Base-by-base conservation (phyloP, 2,113 vertebrate species). In the Manacus vitellinus region DNA sequence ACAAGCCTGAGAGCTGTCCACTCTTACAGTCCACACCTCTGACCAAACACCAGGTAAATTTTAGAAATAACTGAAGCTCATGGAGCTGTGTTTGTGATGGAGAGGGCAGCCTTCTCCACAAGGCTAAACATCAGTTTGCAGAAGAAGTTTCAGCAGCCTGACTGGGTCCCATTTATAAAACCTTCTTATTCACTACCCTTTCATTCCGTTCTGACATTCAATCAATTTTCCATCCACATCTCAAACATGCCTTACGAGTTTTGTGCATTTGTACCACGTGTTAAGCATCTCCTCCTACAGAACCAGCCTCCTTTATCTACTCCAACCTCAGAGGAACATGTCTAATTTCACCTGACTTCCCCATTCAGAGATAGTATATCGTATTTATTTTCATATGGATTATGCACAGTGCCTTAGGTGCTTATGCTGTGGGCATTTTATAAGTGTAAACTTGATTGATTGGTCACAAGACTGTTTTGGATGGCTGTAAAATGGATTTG, bases 401-500 rank as follows among this genome's bases (percentile, higher is more conserved):
- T 94, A 96, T 78, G 77, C 76, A 43, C 73, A 82, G 66, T 13
- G 91, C 92, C 91, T 88, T 55, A 72, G 86, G 91, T 94, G 86
- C 77, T 79, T 87, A 91, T 54, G 46, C 94, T 85, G 75, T 8
- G 54, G 94, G 84, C 86, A 79, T 89, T 94, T 96, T 65, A 1
- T 81, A 95, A 92, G 94, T 79, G 95, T 89, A 92, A 91, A 96
- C 92, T 85, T 95, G 95, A 97, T 87, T 95, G 96, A 97, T 95
- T 96, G 92, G 95, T 92, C 96, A 96, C 94, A 96, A 96, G 96
- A 96, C 95, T 89, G 76, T 84, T 94, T 87, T 94, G 88, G 95
- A 97, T 52, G 56, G 94, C 95, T 94, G 83, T 94, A 95, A 97
- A 97, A 97, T 96, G 94, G 95, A 96, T 95, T 96, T 97, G 96